A percentile compares a stretch with the other conserved stretches of the same genome.
phyloP scores from a whole-genome alignment of 2,888 invertebrate species.

The Protonemura montana region DNA sequence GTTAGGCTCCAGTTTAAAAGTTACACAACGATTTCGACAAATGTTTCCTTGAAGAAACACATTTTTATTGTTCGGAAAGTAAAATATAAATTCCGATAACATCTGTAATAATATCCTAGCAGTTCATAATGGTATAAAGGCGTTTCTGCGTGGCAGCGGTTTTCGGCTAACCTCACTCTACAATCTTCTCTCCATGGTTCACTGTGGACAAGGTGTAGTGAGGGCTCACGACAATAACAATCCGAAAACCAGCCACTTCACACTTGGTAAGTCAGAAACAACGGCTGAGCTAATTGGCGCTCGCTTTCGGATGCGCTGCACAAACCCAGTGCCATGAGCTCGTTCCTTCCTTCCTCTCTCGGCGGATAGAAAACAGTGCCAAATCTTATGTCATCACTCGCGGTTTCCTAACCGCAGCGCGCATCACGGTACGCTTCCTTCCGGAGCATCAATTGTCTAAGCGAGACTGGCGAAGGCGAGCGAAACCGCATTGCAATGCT shows the following conservation, averaged over 20 bases:
- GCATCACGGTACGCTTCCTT: not conserved
- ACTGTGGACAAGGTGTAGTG: too few relatives aligned
- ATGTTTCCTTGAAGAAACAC: not conserved
- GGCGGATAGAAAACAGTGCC: not conserved
- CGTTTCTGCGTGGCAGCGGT: not conserved
- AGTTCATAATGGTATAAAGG: not conserved
- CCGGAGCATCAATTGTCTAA: not conserved
- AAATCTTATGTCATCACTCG: not conserved
- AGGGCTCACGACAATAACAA: not conserved
- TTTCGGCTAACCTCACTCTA: not conserved
- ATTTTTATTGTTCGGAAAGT: not conserved
- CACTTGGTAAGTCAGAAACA: not conserved
- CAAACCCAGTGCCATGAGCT: not conserved
- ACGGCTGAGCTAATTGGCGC: not conserved
- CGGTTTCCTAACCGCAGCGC: not conserved
- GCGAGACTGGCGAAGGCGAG: not conserved
- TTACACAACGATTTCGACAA: not conserved
- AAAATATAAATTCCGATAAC: constrained; percentile 2
- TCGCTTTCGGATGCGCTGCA: constrained; percentile 12
- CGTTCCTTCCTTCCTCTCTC: not conserved
- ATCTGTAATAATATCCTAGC: not conserved
- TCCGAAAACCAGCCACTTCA: not conserved
- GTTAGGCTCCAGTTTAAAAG: too few relatives aligned
- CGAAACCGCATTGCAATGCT: not conserved
- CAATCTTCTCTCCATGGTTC: not conserved